Evolutionary conservation across 2,888 invertebrate species (phyloP), one percentile per base, ranked within the genome.

Genomic region (Miltochrista miniata): DNA sequence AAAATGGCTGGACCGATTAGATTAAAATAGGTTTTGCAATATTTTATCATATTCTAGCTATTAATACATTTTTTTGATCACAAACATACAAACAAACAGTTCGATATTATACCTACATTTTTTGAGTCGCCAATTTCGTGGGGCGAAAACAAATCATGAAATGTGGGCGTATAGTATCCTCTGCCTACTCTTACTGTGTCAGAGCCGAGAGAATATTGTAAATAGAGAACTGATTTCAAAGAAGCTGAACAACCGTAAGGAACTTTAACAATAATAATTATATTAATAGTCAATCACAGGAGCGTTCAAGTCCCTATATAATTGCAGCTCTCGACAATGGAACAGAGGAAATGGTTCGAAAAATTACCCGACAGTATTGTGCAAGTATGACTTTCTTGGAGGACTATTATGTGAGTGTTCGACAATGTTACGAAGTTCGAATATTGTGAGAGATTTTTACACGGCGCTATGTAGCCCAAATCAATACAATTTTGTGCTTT

Each of bases 331-430:
- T 49, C 37, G 44, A 66, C 76, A 79, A 81, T 76, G 78, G 73
- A 58, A 50, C 61, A 67, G 56, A 68, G 74, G 61, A 82, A 87
- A 85, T 86, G 84, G 74, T 46, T 78, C 79, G 85, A 85, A 85
- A 85, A 86, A 85, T 85, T 83, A 81, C 80, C 18, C 18, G 5
- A 71, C 75, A 76, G 79, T 80, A 80, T 77, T 80, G 79, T 79
- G 59, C 69, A 62, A 65, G 54, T 61, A 57, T 56, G 56, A 61
- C 60, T 57, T 50, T 57, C 58, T 63, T 50, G 48, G 56, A 46
- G 11, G 37, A 13, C 54, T 53, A 57, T 59, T 7, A n/a, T 38
- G 43, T 29, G 11, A 39, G 14, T 35, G 48, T 47, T 57, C 59
- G 56, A 55, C 53, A 61, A 46, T 51, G 24, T 52, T 39, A 11